These are phyloP conservation scores for Eulemur macaco DNA, from an alignment of 2,113 vertebrate species.

Conservation along the genomic window DNA sequence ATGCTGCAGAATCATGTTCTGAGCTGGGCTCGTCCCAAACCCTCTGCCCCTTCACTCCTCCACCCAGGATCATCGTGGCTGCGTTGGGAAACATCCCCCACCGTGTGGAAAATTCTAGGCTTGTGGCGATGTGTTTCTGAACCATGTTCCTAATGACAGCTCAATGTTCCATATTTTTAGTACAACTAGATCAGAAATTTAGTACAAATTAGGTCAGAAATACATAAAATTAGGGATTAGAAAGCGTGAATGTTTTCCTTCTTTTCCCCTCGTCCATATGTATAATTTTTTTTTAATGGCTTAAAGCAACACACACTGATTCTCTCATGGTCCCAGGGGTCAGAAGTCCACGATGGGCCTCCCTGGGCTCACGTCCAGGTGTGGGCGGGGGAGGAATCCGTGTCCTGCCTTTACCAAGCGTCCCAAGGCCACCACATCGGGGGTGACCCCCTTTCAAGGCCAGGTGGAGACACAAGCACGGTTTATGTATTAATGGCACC, in stretches of 20 bases:
- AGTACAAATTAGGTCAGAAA: background rate
- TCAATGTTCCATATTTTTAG: background rate
- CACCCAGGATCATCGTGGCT: fast-evolving
- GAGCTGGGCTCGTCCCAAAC: background rate
- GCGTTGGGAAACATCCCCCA: background rate
- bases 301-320: background rate
- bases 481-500: too few species aligned
- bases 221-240: background rate
- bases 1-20: background rate
- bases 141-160: background rate
- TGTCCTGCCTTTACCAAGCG: background rate
- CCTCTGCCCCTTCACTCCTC: background rate
- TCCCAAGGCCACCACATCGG: too few species aligned
- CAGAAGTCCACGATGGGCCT: background rate
- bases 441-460: background rate
- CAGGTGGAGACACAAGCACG: too few species aligned
- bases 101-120: fast-evolving
- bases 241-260: background rate
- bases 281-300: background rate
- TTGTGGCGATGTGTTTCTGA: fast-evolving
- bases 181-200: background rate
- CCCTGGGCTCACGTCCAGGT: background rate
- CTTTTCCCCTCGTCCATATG: background rate
- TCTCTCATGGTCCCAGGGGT: background rate
- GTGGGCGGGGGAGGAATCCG: background rate